Conservation (phyloP, 2,797 vertebrate species). For the Syngnathus rostellatus region DNA sequence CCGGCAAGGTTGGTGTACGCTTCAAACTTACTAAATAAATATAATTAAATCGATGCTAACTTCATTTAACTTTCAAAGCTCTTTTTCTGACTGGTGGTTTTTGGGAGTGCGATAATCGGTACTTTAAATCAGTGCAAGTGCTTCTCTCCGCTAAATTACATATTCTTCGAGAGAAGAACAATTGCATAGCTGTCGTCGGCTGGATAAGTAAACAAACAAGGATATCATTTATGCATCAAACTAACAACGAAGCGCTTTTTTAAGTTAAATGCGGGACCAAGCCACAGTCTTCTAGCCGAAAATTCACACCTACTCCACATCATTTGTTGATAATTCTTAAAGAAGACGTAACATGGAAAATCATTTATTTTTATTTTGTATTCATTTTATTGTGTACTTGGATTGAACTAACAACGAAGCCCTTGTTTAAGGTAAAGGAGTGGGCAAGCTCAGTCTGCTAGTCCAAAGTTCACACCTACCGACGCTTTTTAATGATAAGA, state of each 20-base stretch:
- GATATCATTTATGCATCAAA: background rate
- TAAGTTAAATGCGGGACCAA: background rate
- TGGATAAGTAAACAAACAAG: background rate
- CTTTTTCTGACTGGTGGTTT: background rate
- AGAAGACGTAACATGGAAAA: no score
- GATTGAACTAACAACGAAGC: background rate
- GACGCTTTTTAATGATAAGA: no score
- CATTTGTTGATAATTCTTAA: no score
- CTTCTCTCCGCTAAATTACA: background rate
- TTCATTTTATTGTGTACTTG: no score
- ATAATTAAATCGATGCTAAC: no score
- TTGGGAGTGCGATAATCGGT: background rate
- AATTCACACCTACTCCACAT: background rate
- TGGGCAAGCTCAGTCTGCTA: background rate
- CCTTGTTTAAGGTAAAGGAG: background rate
- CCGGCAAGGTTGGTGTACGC: constrained; percentile 59
- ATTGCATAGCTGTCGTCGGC: no score
- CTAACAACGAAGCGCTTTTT: background rate
- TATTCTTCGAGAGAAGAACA: background rate
- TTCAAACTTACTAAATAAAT: background rate
- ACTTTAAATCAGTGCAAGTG: background rate
- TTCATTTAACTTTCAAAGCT: background rate
- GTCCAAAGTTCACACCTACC: background rate
- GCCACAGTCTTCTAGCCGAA: background rate
- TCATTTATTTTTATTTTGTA: no score